Base-by-base conservation (phyloP, 2,888 invertebrate genomes). In the Azorinus chamasolen region DNA sequence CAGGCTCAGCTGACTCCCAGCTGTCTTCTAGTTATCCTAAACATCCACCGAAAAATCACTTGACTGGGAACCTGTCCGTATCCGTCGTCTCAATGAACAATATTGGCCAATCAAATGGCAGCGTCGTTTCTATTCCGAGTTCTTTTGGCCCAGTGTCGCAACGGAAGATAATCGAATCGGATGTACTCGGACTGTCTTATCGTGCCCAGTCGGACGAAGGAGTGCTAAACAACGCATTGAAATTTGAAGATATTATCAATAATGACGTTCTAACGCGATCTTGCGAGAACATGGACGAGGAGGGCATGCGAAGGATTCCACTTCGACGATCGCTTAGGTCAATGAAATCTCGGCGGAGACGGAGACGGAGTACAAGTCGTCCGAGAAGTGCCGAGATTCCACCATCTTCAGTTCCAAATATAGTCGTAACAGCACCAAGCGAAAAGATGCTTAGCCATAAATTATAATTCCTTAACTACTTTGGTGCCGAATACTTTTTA, bases 61-160 rank as follows among this genome's bases (percentile, higher is more conserved):
- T 69, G 16, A 51, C 55, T 4, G 68, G 59, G 24, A 58, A 69
- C 18, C 48, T 80, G 24, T 80, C 79, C 6, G 65, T 80, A 0
- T 68, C 79, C 0, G 79, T 57, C 0, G n/a, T 80, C 10, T 66
- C 66, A 1, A 25, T 37, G 8, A 51, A 72, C 58, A 75, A 75
- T 46, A 14, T 69, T 5, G 53, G 46, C 62, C 57, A 66, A 22
- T 55, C 64, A 25, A 55, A 68, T 24, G 65, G 59, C 48, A 59
- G 45, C 46, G 32, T 59, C 20, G 51, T 41, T n/a, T 66, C 66
- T 10, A 43, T 43, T 37, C 55, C 22, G 3, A 37, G n/a, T 8
- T 20, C 22, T 2, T 55, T 65, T 1, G 53, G 50, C 41, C 57
- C 72, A 20, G 48, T 55, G 1, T 46, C 25, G 10, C 69, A 72